Base-by-base conservation (phyloP, 1,140 invertebrate genomes). In the Lepidurus apus region DNA sequence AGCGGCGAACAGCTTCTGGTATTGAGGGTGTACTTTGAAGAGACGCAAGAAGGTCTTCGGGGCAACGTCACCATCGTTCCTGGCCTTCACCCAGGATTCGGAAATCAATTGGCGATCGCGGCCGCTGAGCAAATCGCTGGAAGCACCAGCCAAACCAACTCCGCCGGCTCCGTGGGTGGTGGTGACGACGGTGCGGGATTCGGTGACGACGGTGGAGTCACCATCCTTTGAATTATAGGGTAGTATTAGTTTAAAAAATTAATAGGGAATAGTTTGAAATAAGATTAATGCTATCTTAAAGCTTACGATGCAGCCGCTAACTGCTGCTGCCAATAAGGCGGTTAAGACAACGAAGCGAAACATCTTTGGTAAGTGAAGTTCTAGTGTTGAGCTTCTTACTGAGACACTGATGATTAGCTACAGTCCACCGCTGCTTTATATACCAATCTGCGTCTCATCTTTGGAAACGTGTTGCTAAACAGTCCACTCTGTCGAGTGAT, bases 11-110 rank as follows among this genome's bases (percentile, higher is more conserved):
- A 86, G 84, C 9, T 88, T 82, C 80, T 89, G 88, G 73, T 89
- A 86, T 7, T 90, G 84, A 4, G 91, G 91, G 84, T 90, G 85
- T 21, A 86, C 85, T 74, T 84, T 84, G 83, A 92, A 91, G 79
- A 90, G 89, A 82, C 91, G 93, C 53, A 65, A 17, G 13, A 65
- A 65, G n/a, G 53, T 65, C 53, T 65, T 65, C 24, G 77, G 77
- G 11, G 77, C 47, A 65, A 78, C 53, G 65, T 78, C 73, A 42
- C 77, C 77, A 13, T 78, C 73, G 24, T 74, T 73, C 42, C 7
- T 77, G 76, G 76, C 76, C n/a, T 47, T 47, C 1, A 26, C 17
- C 76, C 76, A 77, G 7, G 76, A 47, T 34, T 53, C 44, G 44
- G 34, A 47, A 34, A 77, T 77, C 8, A 47, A n/a, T 21, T 13